Conservation (phyloP, 2,113 vertebrate genomes). For the Saccopteryx bilineata region DNA sequence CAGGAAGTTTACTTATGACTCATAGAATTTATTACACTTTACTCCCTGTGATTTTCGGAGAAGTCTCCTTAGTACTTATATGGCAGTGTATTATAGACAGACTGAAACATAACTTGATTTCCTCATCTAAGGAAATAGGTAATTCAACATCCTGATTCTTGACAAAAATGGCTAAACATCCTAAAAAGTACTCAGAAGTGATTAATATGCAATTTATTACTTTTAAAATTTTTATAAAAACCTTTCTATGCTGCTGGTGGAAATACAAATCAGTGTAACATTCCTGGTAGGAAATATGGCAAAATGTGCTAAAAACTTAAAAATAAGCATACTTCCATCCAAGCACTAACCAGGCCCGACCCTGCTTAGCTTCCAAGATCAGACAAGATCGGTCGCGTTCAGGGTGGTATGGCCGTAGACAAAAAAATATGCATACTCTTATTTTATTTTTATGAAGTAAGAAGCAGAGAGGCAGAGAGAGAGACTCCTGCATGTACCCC, state of each 20-base stretch:
- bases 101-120: neutral
- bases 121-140: neutral
- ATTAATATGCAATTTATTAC: neutral
- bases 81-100: neutral
- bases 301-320: slow-evolving; percentile 42
- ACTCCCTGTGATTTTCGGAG: neutral
- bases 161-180: neutral
- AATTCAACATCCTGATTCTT: neutral
- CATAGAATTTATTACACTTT: neutral
- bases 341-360: no score
- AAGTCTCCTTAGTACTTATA: neutral
- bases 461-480: no score
- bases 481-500: no score
- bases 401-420: no score
- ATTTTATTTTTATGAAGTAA: no score
- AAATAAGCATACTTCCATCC: neutral
- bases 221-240: slow-evolving; percentile 9
- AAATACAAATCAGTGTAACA: neutral
- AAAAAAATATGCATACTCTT: no score
- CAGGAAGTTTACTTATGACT: neutral
- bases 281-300: neutral
- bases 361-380: no score
- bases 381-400: no score
- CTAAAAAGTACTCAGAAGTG: neutral
- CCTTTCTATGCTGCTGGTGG: neutral